These are phyloP conservation scores for Motacilla tschutschensis DNA, from an alignment of 2,113 vertebrate species.

Conservation along the genomic window DNA sequence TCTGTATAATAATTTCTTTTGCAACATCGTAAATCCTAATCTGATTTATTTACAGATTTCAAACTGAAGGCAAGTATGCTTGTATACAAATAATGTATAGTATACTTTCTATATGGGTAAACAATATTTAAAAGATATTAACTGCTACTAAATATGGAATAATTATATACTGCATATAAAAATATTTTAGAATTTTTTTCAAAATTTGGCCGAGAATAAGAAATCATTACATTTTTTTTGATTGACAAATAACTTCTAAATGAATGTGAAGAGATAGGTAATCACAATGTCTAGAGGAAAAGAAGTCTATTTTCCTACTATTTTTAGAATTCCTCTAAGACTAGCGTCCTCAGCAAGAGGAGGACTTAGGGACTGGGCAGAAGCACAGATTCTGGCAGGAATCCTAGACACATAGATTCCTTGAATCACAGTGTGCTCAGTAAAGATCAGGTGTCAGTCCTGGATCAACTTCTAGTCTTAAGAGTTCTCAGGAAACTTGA, in stretches of 20 bases:
- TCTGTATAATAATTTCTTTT: neutral
- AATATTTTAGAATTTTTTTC: neutral
- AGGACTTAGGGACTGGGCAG: neutral
- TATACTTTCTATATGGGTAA: neutral
- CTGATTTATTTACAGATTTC: neutral
- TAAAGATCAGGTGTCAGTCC: neutral
- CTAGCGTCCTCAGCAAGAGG: neutral
- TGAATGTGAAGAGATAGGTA: neutral
- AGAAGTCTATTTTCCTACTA: neutral
- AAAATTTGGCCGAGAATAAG: neutral
- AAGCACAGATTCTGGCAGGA: neutral
- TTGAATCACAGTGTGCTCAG: neutral
- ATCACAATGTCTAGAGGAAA: neutral
- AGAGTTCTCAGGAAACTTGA: neutral
- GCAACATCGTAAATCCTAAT: neutral
- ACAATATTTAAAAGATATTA: neutral
- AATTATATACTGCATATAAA: neutral
- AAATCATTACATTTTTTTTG: neutral
- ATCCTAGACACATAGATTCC: neutral
- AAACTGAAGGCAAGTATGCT: neutral
- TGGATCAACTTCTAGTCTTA: neutral
- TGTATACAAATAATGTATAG: neutral
- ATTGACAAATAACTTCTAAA: neutral
- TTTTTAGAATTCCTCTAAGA: neutral
- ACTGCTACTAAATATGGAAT: neutral